Conservation (phyloP, 2,888 invertebrate genomes). For the Eledone cirrhosa region DNA sequence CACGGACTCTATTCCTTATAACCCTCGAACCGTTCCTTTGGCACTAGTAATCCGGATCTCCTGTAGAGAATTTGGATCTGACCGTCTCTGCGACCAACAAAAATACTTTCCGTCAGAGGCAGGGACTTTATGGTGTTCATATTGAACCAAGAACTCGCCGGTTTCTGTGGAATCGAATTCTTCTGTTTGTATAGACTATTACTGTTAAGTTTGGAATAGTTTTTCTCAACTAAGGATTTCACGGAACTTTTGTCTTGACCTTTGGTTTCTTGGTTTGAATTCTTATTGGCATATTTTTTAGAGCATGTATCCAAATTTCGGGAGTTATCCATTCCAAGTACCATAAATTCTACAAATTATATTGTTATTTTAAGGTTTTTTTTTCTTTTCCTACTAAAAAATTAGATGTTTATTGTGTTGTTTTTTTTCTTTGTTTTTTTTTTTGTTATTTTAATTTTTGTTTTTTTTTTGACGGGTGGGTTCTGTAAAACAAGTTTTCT, state of each 20-base stretch:
- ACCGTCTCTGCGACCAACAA: conserved; percentile 51
- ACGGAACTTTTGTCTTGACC: conserved; percentile 30
- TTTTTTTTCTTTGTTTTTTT: too few relatives aligned
- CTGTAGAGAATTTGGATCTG: conserved; percentile 45
- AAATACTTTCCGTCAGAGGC: conserved; percentile 36
- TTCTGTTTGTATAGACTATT: conserved; percentile 30
- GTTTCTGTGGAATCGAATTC: conserved; percentile 3
- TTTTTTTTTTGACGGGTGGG: too few relatives aligned
- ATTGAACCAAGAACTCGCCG: conserved; percentile 32
- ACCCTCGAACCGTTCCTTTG: conserved; percentile 83
- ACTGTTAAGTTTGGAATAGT: conserved; percentile 39
- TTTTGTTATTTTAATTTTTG: too few relatives aligned
- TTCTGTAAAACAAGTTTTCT: too few relatives aligned
- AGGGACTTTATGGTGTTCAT: conserved; percentile 3
- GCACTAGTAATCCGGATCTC: conserved; percentile 78
- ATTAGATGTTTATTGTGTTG: too few relatives aligned
- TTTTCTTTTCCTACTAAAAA: too few relatives aligned
- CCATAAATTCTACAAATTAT: too few relatives aligned
- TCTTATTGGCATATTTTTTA: background rate
- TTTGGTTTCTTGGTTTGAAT: conserved; percentile 29
- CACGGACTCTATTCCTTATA: conserved; percentile 81
- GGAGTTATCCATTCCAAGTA: too few relatives aligned
- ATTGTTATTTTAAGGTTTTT: too few relatives aligned
- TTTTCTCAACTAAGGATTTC: conserved; percentile 37
- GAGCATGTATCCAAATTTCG: too few relatives aligned